Conservation (phyloP, 2,797 vertebrate species). For the Notoglanidium macrostoma region DNA sequence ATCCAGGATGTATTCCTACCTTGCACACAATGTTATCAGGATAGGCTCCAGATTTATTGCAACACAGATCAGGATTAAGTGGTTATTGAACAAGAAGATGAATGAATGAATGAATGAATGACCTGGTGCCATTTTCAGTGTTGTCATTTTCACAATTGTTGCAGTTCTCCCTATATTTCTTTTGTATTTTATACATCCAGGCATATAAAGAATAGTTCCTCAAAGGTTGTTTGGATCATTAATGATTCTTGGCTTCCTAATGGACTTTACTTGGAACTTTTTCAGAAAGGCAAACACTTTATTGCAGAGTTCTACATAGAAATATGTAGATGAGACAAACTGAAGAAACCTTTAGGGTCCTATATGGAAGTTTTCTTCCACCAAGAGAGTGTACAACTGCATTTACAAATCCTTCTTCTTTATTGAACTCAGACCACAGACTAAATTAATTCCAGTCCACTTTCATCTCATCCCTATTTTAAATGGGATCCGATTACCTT, state of each 20-base stretch:
- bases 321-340: not conserved
- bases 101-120: not conserved
- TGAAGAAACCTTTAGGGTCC: not conserved
- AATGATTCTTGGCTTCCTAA: not conserved
- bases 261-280: not conserved
- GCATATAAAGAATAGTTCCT: not conserved
- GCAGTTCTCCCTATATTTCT: not conserved
- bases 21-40: not conserved
- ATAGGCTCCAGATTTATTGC: not conserved
- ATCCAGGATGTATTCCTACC: not conserved
- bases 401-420: not conserved
- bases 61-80: not conserved
- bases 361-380: not conserved
- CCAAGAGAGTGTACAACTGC: not conserved
- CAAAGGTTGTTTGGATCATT: not conserved
- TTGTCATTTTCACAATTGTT: not conserved
- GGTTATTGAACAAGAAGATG: not conserved
- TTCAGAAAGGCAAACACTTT: not conserved
- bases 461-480: not conserved
- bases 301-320: not conserved
- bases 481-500: not conserved
- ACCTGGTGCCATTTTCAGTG: no score
- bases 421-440: not conserved
- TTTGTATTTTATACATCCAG: not conserved
- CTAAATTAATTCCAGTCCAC: not conserved